phyloP scores from a whole-genome alignment of 2,888 invertebrate species.

The Chironomus riparius region DNA sequence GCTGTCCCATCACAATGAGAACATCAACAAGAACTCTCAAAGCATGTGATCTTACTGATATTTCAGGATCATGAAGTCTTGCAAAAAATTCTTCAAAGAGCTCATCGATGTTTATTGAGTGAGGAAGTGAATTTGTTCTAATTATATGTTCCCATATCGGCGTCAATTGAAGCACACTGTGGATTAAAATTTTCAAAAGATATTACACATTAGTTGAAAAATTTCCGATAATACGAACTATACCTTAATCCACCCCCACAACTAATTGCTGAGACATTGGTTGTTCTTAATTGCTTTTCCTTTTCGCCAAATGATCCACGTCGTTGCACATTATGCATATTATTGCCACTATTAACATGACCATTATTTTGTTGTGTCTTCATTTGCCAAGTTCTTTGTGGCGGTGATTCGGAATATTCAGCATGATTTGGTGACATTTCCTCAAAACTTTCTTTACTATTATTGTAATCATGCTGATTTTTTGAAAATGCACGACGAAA shows the following conservation, averaged over 20 bases:
- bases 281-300: neutral
- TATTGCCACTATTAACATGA: neutral
- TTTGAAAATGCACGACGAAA: conserved; percentile 28
- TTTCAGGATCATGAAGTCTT: conserved; percentile 67
- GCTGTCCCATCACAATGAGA: conserved; percentile 60
- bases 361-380: neutral
- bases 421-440: conserved; percentile 10
- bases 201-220: neutral
- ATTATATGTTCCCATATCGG: conserved; percentile 75
- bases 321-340: neutral
- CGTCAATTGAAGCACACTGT: conserved; percentile 48
- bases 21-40: conserved; percentile 69
- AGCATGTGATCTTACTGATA: conserved; percentile 77
- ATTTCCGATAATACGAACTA: neutral
- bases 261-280: neutral
- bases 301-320: neutral
- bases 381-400: neutral
- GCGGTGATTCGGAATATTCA: conserved; percentile 17
- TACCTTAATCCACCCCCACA: neutral
- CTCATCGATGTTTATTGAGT: conserved; percentile 53
- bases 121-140: conserved; percentile 62
- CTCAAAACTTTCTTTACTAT: neutral
- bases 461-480: neutral
- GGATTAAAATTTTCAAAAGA: neutral
- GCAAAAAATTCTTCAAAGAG: conserved; percentile 64